These are phyloP conservation scores for Chymomyza fuscimana DNA, from an alignment of 2,888 invertebrate genomes.

Conservation along the genomic window DNA sequence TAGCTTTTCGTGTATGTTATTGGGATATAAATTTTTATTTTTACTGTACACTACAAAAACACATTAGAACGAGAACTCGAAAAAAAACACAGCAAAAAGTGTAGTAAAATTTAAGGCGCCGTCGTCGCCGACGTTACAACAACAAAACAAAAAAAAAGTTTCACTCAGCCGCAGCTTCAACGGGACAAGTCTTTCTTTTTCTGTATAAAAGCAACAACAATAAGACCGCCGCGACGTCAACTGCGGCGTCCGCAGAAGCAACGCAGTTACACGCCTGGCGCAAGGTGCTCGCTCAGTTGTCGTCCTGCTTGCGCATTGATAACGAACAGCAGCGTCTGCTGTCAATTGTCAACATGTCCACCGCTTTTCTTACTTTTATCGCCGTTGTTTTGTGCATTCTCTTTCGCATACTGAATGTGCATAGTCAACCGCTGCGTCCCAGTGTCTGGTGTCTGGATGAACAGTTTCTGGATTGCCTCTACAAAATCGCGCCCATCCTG, in stretches of 20 bases:
- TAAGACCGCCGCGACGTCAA: not conserved
- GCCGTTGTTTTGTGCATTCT: constrained; percentile 91
- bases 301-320: not conserved
- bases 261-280: not conserved
- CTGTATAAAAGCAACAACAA: not conserved
- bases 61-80: no score
- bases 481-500: constrained; percentile 89
- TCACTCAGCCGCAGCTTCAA: no score
- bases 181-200: no score
- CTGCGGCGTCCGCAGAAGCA: not conserved
- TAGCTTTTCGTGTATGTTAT: not conserved
- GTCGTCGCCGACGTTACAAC: no score
- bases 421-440: constrained; percentile 89
- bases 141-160: no score
- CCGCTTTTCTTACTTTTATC: constrained; percentile 88
- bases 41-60: not conserved
- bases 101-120: not conserved
- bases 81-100: not conserved
- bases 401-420: constrained; percentile 91
- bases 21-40: not conserved
- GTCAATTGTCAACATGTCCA: constrained; percentile 83
- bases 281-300: not conserved
- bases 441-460: constrained; percentile 88
- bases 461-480: constrained; percentile 87
- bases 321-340: not conserved